Evolutionary conservation across 2,888 invertebrate species (phyloP), one percentile per base, ranked within the genome.

Genomic region (Callinectes sapidus): DNA sequence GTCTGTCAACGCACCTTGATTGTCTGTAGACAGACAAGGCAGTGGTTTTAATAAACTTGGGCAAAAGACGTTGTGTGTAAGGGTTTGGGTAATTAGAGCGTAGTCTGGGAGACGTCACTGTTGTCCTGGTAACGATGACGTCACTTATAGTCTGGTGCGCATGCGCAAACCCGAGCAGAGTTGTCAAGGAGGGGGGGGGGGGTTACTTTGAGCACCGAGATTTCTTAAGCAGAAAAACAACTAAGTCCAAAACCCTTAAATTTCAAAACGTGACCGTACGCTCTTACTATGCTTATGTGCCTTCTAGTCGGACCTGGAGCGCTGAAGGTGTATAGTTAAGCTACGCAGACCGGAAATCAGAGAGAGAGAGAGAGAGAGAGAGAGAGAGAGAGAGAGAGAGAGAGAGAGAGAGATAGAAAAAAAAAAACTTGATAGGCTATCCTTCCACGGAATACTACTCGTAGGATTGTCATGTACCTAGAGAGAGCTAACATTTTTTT

Each of bases 71-170:
- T n/a, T n/a, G n/a, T n/a, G n/a, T n/a, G n/a, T 66, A 66, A 14
- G 66, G 66, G 66, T 18, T 66, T 66, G 66, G 13, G 18, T 66
- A 18, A 39, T 14, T 86, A n/a, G 1, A 6, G n/a, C n/a, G 16
- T 23, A 35, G 39, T 0, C 28, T 42, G 16, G 39, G 39, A 42
- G 35, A 16, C 39, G 14, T 0, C n/a, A 86, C 42, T 18, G 86
- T 86, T 86, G 86, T 42, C 42, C 32, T 35, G 86, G 86, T 86
- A 32, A 86, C 42, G 42, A 86, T n/a, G 39, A 42, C 39, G n/a
- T 42, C n/a, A 23, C 86, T 1, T 42, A 54, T 18, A 23, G 6
- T 42, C 0, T 18, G 14, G 6, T 35, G 86, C 28, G 39, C 86
- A 86, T 86, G 86, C 86, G 86, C 86, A 14, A 86, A n/a, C 39